Evolutionary conservation across 2,113 vertebrate species (phyloP), one percentile per base, ranked within the genome.

Genomic region (Muntiacus muntjak): DNA sequence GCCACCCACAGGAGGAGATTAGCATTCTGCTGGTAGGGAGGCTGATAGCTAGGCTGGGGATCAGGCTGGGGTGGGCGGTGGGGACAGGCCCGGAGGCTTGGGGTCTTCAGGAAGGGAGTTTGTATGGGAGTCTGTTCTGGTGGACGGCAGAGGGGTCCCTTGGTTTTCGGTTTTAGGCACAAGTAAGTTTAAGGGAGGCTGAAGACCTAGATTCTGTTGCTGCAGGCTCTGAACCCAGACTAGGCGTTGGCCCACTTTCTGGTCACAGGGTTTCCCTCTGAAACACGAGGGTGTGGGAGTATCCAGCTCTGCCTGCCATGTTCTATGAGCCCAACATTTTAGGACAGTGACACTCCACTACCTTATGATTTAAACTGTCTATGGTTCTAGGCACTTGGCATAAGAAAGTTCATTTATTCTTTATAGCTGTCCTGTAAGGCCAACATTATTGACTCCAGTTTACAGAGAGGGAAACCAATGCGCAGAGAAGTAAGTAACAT

Each of bases 1-100:
- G 94, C 88, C 92, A 87, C 97, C 95, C 94, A 97, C 94, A 71
- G 4, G 81, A 96, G 55, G 74, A 84, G 83, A 97, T 88, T 78
- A 89, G 47, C 43, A 36, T 87, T 85, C 90, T 84, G 92, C 55
- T 21, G 43, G 89, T 25, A 47, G 45, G 74, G 64, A 96, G 88
- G 79, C 43, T 89, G 76, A 82, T 4, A 87, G 92, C 87, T 6
- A 7, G 64, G 76, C 36, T 82, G 81, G 28, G 84, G 33, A 47
- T 33, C 76, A 45, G 43, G 81, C n/a, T 78, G 89, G 52, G 86
- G 55, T 47, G 54, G 91, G 52, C 1, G 19, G 30, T 54, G 50
- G 30, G 50, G 79, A 54, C 71, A 76, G 62, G 55, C 54, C 64
- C 5, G 50, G 94, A 93, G 33, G n/a, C 85, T 86, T 7, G 79